Evolutionary conservation across 1,140 invertebrate genomes (phyloP), one percentile per base, ranked within the genome.

Genomic region (Tetramorium alpestre): DNA sequence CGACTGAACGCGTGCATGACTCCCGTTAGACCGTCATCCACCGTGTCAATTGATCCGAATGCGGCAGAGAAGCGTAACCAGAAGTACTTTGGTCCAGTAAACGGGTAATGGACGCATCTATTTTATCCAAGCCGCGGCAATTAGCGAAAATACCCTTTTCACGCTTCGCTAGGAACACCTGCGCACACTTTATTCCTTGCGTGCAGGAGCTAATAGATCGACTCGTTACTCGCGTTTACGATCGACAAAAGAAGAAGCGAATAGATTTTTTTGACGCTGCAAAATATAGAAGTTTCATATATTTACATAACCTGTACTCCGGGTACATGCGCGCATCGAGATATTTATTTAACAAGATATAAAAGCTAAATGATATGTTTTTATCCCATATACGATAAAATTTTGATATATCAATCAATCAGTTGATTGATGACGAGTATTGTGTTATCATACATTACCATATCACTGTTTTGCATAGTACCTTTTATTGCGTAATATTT

Each of bases 121-220:
- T 84, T 84, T 62, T 84, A 84, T 62, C 69, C 54, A 60, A 18
- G 54, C 80, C 7, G 25, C 56, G 54, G 80, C 80, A 84, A 84
- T 84, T 84, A 84, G 56, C 44, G 44, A 60, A 62, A 84, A 84
- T 72, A 82, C 80, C 54, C 67, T 60, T 84, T 75, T 75, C 69
- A 58, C 54, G 80, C 80, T 82, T 41, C 25, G 41, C 80, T 60
- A 33, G 54, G 10, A 84, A 84, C 80, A 84, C 80, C 80, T 84
- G 80, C 60, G 65, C 33, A 25, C 38, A 22, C 67, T 82, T 73
- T 82, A 58, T 82, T 58, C 44, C 51, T 70, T 44, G 41, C 69
- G 25, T 56, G 69, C 28, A 28, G 47, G n/a, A 84, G 70, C 54
- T 84, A 73, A 44, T 84, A 84, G 80, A 84, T 75, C 41, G 67